Evolutionary conservation across 2,797 vertebrate genomes (phyloP).

Genomic region (Setipinna tenuifilis): DNA sequence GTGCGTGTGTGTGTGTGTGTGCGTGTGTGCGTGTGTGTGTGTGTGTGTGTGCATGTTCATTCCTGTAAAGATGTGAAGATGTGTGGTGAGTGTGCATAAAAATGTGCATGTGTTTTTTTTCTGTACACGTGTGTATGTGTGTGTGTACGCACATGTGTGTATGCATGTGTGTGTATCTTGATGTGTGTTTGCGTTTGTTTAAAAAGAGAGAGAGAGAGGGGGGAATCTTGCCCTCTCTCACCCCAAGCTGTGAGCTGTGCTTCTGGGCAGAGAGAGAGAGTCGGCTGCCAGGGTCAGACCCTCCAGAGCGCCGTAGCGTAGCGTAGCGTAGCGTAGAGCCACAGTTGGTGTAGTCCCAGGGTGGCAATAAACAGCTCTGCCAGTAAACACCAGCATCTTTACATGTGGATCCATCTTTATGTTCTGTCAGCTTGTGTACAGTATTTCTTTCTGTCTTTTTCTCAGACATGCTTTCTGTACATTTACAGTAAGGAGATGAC

Average conservation of each 20-base stretch:
- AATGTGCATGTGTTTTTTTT: neutral
- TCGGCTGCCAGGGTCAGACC: neutral
- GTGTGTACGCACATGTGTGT: conserved; percentile 2
- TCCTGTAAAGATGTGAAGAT: too few species aligned
- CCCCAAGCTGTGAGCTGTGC: conserved; percentile 13
- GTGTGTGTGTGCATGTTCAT: neutral
- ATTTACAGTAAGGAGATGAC: neutral
- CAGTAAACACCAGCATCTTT: neutral
- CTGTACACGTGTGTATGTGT: neutral
- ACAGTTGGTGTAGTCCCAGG: neutral
- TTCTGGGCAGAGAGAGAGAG: neutral
- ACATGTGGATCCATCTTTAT: neutral
- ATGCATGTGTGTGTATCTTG: neutral
- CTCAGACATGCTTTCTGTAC: too few species aligned
- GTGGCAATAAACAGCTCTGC: neutral
- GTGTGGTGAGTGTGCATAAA: conserved; percentile 1
- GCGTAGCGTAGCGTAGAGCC: too few species aligned
- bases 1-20: neutral
- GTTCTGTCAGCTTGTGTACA: neutral
- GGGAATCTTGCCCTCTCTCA: conserved; percentile 7
- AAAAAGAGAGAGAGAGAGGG: neutral
- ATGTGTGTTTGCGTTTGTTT: neutral
- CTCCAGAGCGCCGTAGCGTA: neutral
- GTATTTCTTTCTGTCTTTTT: neutral
- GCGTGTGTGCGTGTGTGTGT: neutral